Conservation (phyloP, 2,797 vertebrate genomes). For the Chromobotia macracanthus region DNA sequence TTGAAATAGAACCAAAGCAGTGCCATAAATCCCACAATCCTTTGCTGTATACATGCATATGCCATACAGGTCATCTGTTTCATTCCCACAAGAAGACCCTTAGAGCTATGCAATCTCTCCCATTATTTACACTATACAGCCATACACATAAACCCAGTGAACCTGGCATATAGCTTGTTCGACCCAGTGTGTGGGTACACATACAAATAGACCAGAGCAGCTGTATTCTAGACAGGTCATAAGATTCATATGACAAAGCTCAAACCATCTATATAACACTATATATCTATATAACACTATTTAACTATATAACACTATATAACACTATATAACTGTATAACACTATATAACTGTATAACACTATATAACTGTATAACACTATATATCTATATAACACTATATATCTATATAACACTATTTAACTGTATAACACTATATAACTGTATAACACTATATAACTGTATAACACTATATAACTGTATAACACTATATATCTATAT, state of each 20-base stretch:
- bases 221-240: not conserved
- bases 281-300: no score
- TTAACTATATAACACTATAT: no score
- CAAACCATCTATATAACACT: not conserved
- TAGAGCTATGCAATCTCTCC: not conserved
- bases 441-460: no score
- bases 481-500: no score
- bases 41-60: not conserved
- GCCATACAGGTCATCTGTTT: not conserved
- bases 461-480: no score
- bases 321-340: no score
- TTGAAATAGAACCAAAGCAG: not conserved
- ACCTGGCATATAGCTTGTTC: conserved; percentile 17
- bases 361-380: no score
- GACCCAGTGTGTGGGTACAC: not conserved
- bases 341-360: no score
- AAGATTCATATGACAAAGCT: not conserved
- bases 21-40: not conserved
- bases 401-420: no score
- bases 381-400: no score
- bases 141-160: conserved; percentile 13
- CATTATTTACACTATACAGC: not conserved
- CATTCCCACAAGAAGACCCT: not conserved
- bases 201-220: not conserved
- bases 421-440: no score